phyloP scores from a whole-genome alignment of 1,140 invertebrate species.

The Zaprionus tsacasi region DNA sequence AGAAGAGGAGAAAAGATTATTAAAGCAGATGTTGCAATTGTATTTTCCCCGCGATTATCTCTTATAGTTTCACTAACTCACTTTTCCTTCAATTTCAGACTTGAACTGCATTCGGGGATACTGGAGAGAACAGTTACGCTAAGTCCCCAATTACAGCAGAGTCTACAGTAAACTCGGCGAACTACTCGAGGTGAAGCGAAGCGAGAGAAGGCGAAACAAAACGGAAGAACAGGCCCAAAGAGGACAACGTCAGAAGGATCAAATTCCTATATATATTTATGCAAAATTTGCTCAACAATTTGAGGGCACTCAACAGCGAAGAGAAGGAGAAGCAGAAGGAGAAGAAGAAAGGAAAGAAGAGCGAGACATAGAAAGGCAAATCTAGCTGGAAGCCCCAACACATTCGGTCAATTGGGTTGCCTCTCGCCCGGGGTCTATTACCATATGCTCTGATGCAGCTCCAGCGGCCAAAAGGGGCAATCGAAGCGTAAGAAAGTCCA shows the following conservation, averaged over 20 bases:
- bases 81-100: not conserved
- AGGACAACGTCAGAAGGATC: constrained; percentile 12
- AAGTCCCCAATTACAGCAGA: constrained; percentile 8
- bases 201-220: not conserved
- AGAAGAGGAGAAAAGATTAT: not conserved
- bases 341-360: no score
- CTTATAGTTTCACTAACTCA: not conserved
- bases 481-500: constrained; percentile 36
- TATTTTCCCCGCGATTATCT: not conserved
- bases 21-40: not conserved
- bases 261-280: constrained; percentile 28
- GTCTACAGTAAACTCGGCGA: not conserved
- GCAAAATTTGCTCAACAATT: constrained; percentile 38
- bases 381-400: not conserved
- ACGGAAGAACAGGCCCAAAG: not conserved
- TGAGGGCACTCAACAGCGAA: constrained; percentile 10
- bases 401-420: constrained; percentile 23
- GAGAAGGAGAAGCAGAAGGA: no score
- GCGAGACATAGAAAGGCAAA: not conserved
- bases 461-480: constrained; percentile 21
- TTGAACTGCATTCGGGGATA: not conserved
- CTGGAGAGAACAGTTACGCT: not conserved
- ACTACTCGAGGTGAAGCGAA: not conserved
- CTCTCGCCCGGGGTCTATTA: constrained; percentile 3
- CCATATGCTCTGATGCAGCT: constrained; percentile 48